A percentile compares a stretch with the other conserved stretches of the same genome.
Evolutionary conservation across 92 coral and sea anemone genomes (phyloP).

Genomic region (Palythoa heliodiscus): DNA sequence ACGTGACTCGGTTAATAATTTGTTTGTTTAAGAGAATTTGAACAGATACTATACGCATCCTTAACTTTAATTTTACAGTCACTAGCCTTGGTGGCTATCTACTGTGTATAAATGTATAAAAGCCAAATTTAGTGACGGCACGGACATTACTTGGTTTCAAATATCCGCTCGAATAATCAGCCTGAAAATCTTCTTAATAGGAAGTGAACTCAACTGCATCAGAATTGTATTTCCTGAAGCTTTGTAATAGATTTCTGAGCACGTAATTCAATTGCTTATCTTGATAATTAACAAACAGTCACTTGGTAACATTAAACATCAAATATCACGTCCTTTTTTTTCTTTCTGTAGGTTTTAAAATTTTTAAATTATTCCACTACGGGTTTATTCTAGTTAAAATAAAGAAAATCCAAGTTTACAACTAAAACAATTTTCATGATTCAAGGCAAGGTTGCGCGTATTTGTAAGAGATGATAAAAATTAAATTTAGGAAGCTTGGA

Average conservation of each 20-base stretch:
- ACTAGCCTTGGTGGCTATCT: neutral
- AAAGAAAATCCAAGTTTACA: too few relatives aligned
- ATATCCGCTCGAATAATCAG: neutral
- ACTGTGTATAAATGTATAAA: constrained; percentile 10
- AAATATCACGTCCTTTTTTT: too few relatives aligned
- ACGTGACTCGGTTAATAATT: constrained; percentile 34
- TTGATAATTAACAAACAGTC: neutral
- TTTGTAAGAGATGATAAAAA: too few relatives aligned
- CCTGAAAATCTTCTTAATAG: neutral
- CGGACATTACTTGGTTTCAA: neutral
- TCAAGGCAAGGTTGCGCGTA: too few relatives aligned
- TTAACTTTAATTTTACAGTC: constrained; percentile 12
- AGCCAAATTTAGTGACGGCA: constrained; percentile 27
- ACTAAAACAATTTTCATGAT: too few relatives aligned
- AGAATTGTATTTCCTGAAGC: constrained; percentile 19
- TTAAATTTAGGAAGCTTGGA: too few relatives aligned
- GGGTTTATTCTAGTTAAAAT: too few relatives aligned
- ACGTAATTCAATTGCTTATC: neutral
- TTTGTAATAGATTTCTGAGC: constrained; percentile 35
- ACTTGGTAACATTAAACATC: too few relatives aligned
- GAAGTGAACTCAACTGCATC: constrained; percentile 1
- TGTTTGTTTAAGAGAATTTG: constrained; percentile 25
- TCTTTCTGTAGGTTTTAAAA: too few relatives aligned
- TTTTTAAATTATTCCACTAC: too few relatives aligned
- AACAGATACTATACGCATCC: neutral